phyloP scores from a whole-genome alignment of 2,797 vertebrate genomes.

The Pachyuromys duprasi region DNA sequence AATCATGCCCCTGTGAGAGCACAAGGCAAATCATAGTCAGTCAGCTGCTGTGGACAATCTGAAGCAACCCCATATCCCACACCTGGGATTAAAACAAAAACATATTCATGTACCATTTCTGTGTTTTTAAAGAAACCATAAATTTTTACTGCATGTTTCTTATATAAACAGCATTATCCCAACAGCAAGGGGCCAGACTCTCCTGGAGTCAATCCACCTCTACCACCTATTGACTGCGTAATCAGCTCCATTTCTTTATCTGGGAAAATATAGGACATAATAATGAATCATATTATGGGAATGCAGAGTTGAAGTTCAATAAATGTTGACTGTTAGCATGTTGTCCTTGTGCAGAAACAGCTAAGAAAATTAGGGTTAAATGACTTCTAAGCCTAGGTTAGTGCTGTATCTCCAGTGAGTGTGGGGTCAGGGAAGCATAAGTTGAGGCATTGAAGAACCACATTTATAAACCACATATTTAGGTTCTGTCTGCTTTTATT shows the following conservation, averaged over 20 bases:
- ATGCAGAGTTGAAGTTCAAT: not conserved
- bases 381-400: not conserved
- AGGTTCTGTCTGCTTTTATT: not conserved
- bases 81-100: too few relatives aligned
- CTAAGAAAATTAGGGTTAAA: not conserved
- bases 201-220: not conserved
- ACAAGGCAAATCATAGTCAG: too few relatives aligned
- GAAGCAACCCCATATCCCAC: too few relatives aligned
- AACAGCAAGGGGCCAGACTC: not conserved
- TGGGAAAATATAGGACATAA: not conserved
- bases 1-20: too few relatives aligned
- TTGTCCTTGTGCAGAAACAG: not conserved
- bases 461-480: not conserved
- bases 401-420: not conserved
- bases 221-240: not conserved
- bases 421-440: rapidly evolving
- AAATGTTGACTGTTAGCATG: not conserved
- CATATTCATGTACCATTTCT: too few relatives aligned
- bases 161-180: not conserved
- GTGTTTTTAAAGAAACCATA: too few relatives aligned
- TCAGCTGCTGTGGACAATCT: too few relatives aligned
- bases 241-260: not conserved
- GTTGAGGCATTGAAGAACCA: not conserved
- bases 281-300: not conserved
- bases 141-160: too few relatives aligned